These are phyloP conservation scores for Carassius gibelio DNA, from an alignment of 2,113 vertebrate species.

Conservation along the genomic window DNA sequence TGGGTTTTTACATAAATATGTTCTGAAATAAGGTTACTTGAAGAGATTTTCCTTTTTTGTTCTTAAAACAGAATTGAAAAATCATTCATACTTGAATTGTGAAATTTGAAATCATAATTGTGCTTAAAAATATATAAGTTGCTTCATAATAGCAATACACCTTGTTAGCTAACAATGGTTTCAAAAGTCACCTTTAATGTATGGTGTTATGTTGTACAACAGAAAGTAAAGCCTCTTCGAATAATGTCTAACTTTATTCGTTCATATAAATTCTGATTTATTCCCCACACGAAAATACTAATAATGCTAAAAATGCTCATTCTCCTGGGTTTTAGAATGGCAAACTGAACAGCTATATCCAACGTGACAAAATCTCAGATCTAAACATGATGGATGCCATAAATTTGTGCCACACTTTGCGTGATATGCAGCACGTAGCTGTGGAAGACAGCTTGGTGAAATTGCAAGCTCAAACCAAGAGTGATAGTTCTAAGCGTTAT, in stretches of 20 bases:
- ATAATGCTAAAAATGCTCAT: not conserved
- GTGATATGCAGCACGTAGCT: not conserved
- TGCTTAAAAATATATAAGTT: not conserved
- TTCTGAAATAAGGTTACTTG: not conserved
- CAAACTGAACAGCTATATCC: not conserved
- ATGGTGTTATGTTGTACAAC: too few species aligned
- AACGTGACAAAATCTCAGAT: not conserved
- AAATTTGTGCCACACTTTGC: not conserved
- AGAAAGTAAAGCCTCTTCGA: too few species aligned
- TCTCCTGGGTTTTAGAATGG: not conserved
- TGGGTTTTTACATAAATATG: not conserved
- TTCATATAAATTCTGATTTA: not conserved
- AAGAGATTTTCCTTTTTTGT: not conserved
- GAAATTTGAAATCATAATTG: not conserved
- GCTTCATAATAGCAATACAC: not conserved
- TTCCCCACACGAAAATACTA: not conserved
- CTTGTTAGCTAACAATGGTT: not conserved
- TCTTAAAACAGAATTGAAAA: not conserved
- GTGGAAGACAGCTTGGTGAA: not conserved
- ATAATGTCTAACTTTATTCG: not conserved
- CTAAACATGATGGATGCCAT: not conserved
- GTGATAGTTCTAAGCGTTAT: slow-evolving; percentile 23
- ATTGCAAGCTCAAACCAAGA: not conserved
- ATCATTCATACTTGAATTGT: not conserved
- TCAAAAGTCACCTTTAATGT: not conserved